Evolutionary conservation across 2,888 invertebrate species (phyloP), one percentile per base, ranked within the genome.

Genomic region (Prenolepis imparis): DNA sequence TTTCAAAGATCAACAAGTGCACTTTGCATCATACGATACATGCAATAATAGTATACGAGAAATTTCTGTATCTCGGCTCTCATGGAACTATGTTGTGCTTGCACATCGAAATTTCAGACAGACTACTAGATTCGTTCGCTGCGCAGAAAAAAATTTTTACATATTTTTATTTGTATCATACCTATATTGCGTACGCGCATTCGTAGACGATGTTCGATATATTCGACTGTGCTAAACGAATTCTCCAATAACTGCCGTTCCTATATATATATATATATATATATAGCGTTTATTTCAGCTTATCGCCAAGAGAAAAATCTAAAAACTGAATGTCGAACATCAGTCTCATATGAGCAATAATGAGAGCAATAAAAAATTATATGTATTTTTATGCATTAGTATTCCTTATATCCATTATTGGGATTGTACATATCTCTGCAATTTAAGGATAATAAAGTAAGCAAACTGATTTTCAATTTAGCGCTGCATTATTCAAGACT

Each of bases 121-220:
- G 44, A 44, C 36, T 36, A 44, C 21, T 15, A 28, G 12, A 70
- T 44, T 6, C 44, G 59, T 8, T 5, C 24, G 44, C 15, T 41
- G 4, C 0, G 55, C 4, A 8, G n/a, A 32, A 32, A 28, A 28
- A 28, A 28, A 28, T 78, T 70, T 61, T 24, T 32, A 36, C 24
- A 72, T 72, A 72, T 61, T 78, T 70, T 70, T 36, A 78, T 70
- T 44, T 72, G 48, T 59, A 61, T 80, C 59, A 24, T 18, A n/a
- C n/a, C n/a, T n/a, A 12, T 61, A 61, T 44, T 52, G 52, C n/a
- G n/a, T n/a, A n/a, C n/a, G n/a, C n/a, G 52, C 44, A 48, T 5
- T 48, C 8, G 21, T 18, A 28, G 28, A 28, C 28, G 1, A 28
- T 21, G 11, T 18, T 24, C n/a, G 44, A 44, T 55, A 67, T 52